Conservation (phyloP, 2,888 invertebrate genomes). For the Ormyrus pomaceus region DNA sequence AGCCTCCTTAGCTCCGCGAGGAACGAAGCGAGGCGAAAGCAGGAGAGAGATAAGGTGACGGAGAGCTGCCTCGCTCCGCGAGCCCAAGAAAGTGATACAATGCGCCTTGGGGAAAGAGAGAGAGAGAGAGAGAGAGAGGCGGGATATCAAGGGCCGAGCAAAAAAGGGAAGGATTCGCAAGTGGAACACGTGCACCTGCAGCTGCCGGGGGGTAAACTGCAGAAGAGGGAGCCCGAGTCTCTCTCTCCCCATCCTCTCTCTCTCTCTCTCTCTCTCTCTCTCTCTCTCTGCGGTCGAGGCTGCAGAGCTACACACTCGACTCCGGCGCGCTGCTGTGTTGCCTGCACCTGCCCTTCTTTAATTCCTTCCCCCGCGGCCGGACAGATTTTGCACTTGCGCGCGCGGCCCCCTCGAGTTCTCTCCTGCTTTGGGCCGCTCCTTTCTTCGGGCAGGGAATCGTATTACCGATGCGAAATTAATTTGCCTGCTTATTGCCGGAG, state of each 20-base stretch:
- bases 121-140: background rate
- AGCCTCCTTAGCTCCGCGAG: background rate
- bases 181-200: conserved; percentile 64
- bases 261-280: background rate
- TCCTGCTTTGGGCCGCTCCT: too few relatives aligned
- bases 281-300: conserved; percentile 27
- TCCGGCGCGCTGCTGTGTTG: conserved; percentile 1
- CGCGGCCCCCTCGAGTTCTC: too few relatives aligned
- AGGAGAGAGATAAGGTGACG: background rate
- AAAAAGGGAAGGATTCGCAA: conserved; percentile 55
- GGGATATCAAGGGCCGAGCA: conserved; percentile 34
- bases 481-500: too few relatives aligned
- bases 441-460: too few relatives aligned
- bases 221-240: background rate
- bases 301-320: conserved; percentile 6
- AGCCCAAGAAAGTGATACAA: too few relatives aligned
- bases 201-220: conserved; percentile 54
- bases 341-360: conserved; percentile 64
- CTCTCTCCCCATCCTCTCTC: conserved; percentile 38
- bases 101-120: background rate
- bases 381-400: conserved; percentile 14
- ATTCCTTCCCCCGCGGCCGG: conserved; percentile 7
- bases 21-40: background rate
- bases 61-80: too few relatives aligned
- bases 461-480: too few relatives aligned